Base-by-base conservation (phyloP, 2,113 vertebrate genomes). In the Ptyas mucosa region DNA sequence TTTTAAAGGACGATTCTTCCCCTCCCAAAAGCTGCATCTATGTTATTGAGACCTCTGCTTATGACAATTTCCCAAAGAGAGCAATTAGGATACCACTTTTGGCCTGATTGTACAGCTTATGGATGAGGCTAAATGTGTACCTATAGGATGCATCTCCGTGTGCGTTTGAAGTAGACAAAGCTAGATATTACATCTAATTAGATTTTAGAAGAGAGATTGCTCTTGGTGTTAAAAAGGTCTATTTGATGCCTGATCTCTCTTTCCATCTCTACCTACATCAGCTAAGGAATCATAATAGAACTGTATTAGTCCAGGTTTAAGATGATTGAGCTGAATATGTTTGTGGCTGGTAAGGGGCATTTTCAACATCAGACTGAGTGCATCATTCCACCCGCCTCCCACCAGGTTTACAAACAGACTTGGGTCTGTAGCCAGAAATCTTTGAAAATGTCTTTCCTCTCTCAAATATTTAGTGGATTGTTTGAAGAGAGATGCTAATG, bases 71-170 rank as follows among this genome's bases (percentile, higher is more conserved):
- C 97, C 97, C 97, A 97, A 97, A 96, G 97, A 98, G 97, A 98
- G 97, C 98, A 98, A 98, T 98, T 98, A 97, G 96, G 98, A 94
- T 94, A 96, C 95, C 93, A 94, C 95, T 20, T 94, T 95, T 97
- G 94, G 95, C 97, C 96, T 96, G 94, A 95, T 96, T 96, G 96
- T 96, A 95, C 94, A 95, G 96, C 95, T 97, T n/a, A 86, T 94
- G 93, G 96, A 94, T 96, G 95, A 94, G 97, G 94, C 95, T 96
- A 94, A 85, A 5, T n/a, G 49, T 85, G 55, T 21, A 23, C 93
- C 94, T 89, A 57, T 46, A n/a, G 58, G 21, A 94, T 94, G 90
- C 87, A 91, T 93, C 95, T 95, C 94, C 93, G 46, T 94, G 92
- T 96, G 94, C 55, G 29, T 64, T 15, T 90, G 93, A 93, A 26